Conservation (phyloP, 2,113 vertebrate genomes). For the Equus przewalskii region DNA sequence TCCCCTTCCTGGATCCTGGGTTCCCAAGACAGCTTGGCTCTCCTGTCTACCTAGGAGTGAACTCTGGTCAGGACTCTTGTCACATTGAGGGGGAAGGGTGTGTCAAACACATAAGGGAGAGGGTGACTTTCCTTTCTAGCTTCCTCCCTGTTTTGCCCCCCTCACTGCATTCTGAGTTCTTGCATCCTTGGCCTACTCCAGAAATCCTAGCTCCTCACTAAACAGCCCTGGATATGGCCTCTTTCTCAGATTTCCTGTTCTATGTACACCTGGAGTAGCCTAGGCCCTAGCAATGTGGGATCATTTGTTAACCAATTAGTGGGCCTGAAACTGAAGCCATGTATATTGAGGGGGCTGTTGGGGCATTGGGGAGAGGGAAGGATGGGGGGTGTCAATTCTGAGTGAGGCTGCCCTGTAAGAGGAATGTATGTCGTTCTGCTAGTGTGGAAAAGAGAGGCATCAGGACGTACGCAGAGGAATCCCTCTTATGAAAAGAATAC, state of each 20-base stretch:
- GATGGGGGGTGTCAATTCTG: background rate
- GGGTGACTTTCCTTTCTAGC: constrained; percentile 24
- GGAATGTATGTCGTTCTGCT: background rate
- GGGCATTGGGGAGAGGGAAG: background rate
- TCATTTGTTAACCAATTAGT: background rate
- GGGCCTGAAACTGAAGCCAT: background rate
- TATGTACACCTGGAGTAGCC: background rate
- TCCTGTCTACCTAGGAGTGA: constrained; percentile 51
- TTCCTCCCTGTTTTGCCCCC: background rate
- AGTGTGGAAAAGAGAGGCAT: background rate
- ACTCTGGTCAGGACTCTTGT: constrained; percentile 74
- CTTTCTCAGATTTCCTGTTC: constrained; percentile 33
- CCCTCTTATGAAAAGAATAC: background rate
- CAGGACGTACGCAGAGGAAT: background rate
- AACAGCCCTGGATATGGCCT: background rate
- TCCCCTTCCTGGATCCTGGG: constrained; percentile 11
- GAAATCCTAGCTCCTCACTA: background rate
- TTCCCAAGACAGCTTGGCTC: background rate
- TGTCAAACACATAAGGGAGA: background rate
- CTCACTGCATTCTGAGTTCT: background rate
- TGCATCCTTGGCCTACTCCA: background rate
- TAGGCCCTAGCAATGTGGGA: background rate
- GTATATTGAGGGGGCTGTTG: too few species aligned
- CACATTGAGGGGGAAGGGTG: constrained; percentile 53
- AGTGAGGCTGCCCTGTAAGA: background rate